Conservation (phyloP, 2,113 vertebrate genomes). For the Leucopternis melanops region DNA sequence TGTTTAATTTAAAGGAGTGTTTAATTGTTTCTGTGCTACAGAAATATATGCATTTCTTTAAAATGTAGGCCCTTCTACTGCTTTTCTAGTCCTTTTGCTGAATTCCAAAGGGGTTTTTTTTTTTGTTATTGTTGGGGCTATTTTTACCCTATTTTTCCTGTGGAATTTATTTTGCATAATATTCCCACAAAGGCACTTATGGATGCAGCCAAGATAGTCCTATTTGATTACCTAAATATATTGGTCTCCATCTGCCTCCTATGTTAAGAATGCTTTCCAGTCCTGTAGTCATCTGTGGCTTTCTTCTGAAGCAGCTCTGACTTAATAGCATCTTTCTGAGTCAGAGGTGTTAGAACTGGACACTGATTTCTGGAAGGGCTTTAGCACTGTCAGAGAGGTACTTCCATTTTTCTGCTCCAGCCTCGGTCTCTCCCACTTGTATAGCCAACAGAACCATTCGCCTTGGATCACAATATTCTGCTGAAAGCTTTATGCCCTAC, state of each 20-base stretch:
- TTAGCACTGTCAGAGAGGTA: neutral
- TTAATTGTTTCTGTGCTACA: neutral
- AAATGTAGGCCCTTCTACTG: neutral
- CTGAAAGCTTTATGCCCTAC: neutral
- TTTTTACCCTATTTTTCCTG: neutral
- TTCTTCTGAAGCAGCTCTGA: neutral
- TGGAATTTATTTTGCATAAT: neutral
- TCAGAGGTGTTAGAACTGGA: neutral
- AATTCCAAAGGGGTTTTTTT: neutral
- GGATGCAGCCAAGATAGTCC: neutral
- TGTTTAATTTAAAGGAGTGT: neutral
- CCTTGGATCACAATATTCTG: neutral
- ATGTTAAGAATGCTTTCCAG: neutral
- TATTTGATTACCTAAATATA: neutral
- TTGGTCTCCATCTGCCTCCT: neutral
- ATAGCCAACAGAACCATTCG: neutral
- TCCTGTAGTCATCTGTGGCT: neutral
- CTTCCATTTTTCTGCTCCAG: neutral
- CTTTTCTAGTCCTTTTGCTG: neutral
- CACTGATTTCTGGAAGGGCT: neutral
- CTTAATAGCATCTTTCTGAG: neutral
- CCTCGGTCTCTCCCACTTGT: neutral
- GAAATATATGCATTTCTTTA: neutral
- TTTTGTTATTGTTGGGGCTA: neutral
- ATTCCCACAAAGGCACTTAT: neutral